Percentiles rank a stretch among this genome's conserved stretches.
Conservation (phyloP, 1,140 invertebrate species). For the Heliconius nattereri region DNA sequence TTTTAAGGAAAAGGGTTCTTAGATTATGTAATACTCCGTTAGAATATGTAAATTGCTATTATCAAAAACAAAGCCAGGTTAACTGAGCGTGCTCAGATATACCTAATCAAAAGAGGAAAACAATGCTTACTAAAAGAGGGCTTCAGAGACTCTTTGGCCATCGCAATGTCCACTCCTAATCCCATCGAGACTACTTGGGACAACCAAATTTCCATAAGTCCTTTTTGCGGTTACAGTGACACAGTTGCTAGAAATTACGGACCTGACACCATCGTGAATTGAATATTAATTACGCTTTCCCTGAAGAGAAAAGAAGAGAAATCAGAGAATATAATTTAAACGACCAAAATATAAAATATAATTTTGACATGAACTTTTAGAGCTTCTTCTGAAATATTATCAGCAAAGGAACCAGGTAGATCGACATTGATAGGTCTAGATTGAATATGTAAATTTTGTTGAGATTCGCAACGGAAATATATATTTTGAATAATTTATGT, state of each 20-base stretch:
- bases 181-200: neutral
- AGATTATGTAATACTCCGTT: neutral
- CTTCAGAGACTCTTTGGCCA: neutral
- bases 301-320: neutral
- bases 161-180: neutral
- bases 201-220: neutral
- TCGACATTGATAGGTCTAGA: neutral
- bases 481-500: conserved; percentile 27
- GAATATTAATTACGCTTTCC: neutral
- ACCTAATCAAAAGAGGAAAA: neutral
- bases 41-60: too few relatives aligned
- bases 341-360: neutral
- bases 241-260: conserved; percentile 1
- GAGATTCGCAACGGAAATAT: neutral
- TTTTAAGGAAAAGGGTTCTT: neutral
- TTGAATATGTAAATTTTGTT: neutral
- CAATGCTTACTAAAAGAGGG: too few relatives aligned
- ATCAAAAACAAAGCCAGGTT: neutral
- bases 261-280: neutral
- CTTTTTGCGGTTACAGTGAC: conserved; percentile 6
- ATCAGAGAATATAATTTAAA: neutral
- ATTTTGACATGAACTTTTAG: neutral
- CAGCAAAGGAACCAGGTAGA: neutral
- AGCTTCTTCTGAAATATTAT: neutral
- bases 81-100: neutral